Conservation (phyloP, 2,797 vertebrate species). For the Protosalanx chinensis region DNA sequence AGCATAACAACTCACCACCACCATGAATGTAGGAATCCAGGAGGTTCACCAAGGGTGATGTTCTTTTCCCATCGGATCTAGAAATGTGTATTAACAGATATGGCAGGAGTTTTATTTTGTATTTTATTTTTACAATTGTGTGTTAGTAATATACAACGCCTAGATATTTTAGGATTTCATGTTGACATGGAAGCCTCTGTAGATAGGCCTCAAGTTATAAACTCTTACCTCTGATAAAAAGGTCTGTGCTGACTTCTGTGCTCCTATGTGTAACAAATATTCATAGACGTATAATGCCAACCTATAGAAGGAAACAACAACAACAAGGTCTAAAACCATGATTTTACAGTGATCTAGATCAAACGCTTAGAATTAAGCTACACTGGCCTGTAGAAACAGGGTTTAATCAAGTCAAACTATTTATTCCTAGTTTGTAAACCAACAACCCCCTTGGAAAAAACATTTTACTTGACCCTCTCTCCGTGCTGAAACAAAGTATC, state of each 20-base stretch:
- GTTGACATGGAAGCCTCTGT: background rate
- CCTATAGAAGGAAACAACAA: conserved; percentile 58
- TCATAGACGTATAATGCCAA: conserved; percentile 96
- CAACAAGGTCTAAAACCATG: conserved; percentile 4
- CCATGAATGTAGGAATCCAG: conserved; percentile 98
- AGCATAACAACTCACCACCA: conserved; percentile 89
- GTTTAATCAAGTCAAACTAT: conserved; percentile 61
- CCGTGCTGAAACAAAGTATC: background rate
- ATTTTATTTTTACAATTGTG: no score
- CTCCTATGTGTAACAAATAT: conserved; percentile 96
- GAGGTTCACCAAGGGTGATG: conserved; percentile 95
- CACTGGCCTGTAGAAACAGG: conserved; percentile 67
- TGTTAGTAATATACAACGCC: background rate
- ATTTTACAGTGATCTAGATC: conserved; percentile 17
- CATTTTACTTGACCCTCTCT: conserved; percentile 13
- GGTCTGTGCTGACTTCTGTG: conserved; percentile 98
- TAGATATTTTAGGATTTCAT: background rate
- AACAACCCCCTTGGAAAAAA: conserved; percentile 35
- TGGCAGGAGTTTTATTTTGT: background rate
- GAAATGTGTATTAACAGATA: conserved; percentile 25
- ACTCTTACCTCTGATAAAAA: conserved; percentile 93
- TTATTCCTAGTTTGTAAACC: conserved; percentile 43
- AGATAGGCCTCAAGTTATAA: background rate
- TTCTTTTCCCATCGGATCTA: conserved; percentile 99
- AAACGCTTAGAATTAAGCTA: conserved; percentile 41